These are phyloP conservation scores for Cherax quadricarinatus DNA, from an alignment of 1,140 invertebrate genomes.

Conservation along the genomic window DNA sequence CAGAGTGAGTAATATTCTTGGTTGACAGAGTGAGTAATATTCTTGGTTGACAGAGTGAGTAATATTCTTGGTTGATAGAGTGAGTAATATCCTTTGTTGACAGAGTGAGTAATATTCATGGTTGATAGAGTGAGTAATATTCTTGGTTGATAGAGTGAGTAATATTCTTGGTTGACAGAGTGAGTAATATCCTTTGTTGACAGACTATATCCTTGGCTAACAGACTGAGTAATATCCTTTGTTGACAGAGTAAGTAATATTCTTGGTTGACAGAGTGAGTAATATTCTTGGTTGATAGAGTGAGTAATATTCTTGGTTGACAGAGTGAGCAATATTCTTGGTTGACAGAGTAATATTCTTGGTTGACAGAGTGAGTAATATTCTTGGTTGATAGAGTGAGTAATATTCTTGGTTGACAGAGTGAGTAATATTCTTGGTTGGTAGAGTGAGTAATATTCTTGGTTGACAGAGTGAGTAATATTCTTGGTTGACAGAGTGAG, in stretches of 20 bases:
- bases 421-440: too few relatives aligned
- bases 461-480: background rate
- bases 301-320: background rate
- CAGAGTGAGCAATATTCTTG: too few relatives aligned
- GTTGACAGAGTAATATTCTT: too few relatives aligned
- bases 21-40: background rate
- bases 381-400: constrained; percentile 11
- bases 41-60: constrained; percentile 18
- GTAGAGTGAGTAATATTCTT: too few relatives aligned
- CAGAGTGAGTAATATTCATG: background rate
- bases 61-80: background rate
- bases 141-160: constrained; percentile 13
- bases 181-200: background rate
- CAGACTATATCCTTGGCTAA: too few relatives aligned
- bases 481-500: constrained; percentile 16
- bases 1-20: background rate
- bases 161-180: background rate
- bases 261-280: background rate
- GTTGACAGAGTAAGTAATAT: background rate
- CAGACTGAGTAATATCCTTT: background rate
- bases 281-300: constrained; percentile 17
- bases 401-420: background rate
- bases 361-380: background rate
- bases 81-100: too few relatives aligned
- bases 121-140: background rate